phyloP scores from a whole-genome alignment of 2,888 invertebrate genomes.

The Brachycybe producta region DNA sequence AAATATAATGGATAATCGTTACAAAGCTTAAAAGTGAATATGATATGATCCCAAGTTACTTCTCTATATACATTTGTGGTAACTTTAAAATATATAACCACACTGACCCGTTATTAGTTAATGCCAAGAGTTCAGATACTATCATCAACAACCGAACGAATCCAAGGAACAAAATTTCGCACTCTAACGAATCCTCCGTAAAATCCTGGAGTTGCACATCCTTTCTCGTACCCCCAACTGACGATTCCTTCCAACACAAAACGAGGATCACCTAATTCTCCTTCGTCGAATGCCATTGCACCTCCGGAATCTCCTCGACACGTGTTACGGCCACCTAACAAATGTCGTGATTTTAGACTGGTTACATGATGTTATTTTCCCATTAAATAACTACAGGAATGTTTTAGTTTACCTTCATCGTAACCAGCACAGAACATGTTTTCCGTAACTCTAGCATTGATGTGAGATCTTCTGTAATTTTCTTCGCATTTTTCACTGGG shows the following conservation, averaged over 20 bases:
- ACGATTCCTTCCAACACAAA: slow-evolving; percentile 13
- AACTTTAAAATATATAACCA: too few relatives aligned
- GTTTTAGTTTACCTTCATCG: slow-evolving; percentile 7
- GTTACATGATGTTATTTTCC: too few relatives aligned
- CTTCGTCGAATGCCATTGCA: background rate
- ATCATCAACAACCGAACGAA: slow-evolving; percentile 12
- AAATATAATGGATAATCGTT: too few relatives aligned
- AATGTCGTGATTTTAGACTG: too few relatives aligned
- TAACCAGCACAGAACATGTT: slow-evolving; percentile 17
- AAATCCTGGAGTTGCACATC: slow-evolving; percentile 7
- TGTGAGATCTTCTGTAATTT: slow-evolving; percentile 16
- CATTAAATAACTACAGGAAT: background rate
- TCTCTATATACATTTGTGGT: too few relatives aligned
- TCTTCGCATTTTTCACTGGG: slow-evolving; percentile 19
- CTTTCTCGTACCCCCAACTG: slow-evolving; percentile 4
- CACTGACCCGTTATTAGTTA: too few relatives aligned
- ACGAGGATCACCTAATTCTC: background rate
- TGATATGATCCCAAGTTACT: too few relatives aligned
- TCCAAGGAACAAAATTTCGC: slow-evolving; percentile 14
- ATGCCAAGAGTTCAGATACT: too few relatives aligned
- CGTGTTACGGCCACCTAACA: slow-evolving; percentile 1
- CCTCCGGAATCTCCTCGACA: slow-evolving; percentile 15
- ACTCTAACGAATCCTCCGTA: slow-evolving; percentile 12
- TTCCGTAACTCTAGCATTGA: slow-evolving; percentile 4
- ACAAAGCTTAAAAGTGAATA: too few relatives aligned